phyloP scores from a whole-genome alignment of 2,888 invertebrate genomes.

The Drosophila neonasuta region DNA sequence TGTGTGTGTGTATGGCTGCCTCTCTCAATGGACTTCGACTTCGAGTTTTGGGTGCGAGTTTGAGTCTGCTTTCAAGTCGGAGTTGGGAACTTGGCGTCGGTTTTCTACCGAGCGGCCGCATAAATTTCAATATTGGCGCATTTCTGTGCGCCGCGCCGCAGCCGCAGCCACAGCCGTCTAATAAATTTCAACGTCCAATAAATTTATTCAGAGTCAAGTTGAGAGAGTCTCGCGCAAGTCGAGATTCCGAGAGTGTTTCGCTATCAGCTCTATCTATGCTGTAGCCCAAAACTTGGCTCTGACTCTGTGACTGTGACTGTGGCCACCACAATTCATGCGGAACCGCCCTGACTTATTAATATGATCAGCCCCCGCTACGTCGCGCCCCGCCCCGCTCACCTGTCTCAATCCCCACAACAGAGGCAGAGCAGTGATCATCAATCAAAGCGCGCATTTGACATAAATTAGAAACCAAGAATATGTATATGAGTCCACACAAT shows the following conservation, averaged over 20 bases:
- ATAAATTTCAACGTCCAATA: constrained; percentile 71
- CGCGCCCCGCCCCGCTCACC: not conserved
- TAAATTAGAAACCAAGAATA: constrained; percentile 74
- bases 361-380: constrained; percentile 29
- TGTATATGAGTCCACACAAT: constrained; percentile 46
- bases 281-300: not conserved
- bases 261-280: constrained; percentile 20
- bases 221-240: constrained; percentile 41
- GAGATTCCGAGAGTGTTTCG: constrained; percentile 4
- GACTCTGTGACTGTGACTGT: not conserved
- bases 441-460: constrained; percentile 75
- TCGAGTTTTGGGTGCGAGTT: constrained; percentile 6
- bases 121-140: constrained; percentile 77
- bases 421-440: constrained; percentile 61
- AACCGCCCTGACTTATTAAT: constrained; percentile 71
- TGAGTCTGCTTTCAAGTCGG: not conserved
- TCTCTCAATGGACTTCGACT: constrained; percentile 3
- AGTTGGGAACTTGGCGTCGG: constrained; percentile 19
- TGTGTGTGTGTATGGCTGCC: not conserved
- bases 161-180: constrained; percentile 51
- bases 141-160: constrained; percentile 52
- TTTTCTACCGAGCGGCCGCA: constrained; percentile 57
- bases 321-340: constrained; percentile 43
- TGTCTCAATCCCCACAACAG: constrained; percentile 18
- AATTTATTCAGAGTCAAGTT: constrained; percentile 74